These are phyloP conservation scores for Papilio dardanus DNA, from an alignment of 1,140 invertebrate species.

Conservation along the genomic window DNA sequence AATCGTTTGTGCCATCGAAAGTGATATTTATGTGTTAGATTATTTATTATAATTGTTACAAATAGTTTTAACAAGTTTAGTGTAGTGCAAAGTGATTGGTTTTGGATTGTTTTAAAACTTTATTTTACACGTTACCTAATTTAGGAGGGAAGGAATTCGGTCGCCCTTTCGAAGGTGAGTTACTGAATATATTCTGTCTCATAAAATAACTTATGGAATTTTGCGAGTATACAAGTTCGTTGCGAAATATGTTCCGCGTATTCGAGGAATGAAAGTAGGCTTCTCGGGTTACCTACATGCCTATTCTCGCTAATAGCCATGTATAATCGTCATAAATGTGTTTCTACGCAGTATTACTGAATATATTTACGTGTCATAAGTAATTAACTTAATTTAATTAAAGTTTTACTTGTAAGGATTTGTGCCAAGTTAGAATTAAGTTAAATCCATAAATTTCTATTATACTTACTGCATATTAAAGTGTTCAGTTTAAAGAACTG, in stretches of 20 bases:
- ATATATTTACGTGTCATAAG: not conserved
- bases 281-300: constrained; percentile 11
- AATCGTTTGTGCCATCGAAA: constrained; percentile 5
- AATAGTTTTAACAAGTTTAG: constrained; percentile 10
- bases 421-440: not conserved
- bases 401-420: not conserved
- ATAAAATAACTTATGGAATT: not conserved
- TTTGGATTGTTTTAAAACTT: not conserved
- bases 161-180: constrained; percentile 30
- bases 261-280: constrained; percentile 1
- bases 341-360: not conserved
- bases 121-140: constrained; percentile 2
- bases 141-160: constrained; percentile 11
- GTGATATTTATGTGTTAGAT: constrained; percentile 3
- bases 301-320: constrained; percentile 1
- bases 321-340: not conserved
- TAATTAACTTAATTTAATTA: constrained; percentile 20
- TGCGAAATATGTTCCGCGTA: not conserved
- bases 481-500: not conserved
- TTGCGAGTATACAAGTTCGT: not conserved
- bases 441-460: not conserved
- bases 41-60: constrained; percentile 6
- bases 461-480: not conserved
- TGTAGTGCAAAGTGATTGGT: constrained; percentile 20
- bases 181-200: not conserved